Evolutionary conservation across 2,113 vertebrate species (phyloP).

Genomic region (Sardina pilchardus): DNA sequence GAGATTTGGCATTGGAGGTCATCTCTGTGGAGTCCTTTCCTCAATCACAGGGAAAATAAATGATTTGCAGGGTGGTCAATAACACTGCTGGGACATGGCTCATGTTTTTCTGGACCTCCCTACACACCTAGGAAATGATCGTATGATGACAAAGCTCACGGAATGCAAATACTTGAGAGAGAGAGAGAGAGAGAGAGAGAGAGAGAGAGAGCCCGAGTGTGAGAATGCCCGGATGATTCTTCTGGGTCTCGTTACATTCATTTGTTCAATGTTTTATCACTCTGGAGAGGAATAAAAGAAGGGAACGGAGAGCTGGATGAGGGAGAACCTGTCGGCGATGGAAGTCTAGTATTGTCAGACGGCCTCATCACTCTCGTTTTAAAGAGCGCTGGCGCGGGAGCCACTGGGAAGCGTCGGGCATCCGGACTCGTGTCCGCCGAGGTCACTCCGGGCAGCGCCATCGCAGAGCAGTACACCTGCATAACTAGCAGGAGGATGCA

Average conservation of each 20-base stretch:
- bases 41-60: not conserved
- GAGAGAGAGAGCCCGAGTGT: not conserved
- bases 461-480: not conserved
- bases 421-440: not conserved
- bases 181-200: not conserved
- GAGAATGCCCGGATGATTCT: not conserved
- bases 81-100: not conserved
- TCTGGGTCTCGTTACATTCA: constrained; percentile 12
- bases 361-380: not conserved
- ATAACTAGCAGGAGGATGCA: constrained; percentile 19
- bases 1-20: not conserved
- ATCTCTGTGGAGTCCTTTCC: not conserved
- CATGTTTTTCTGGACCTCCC: not conserved
- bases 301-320: not conserved
- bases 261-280: constrained; percentile 6
- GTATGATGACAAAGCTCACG: not conserved
- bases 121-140: not conserved
- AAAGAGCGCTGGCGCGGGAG: not conserved
- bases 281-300: constrained; percentile 4
- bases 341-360: not conserved
- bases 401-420: not conserved
- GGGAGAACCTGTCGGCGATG: not conserved
- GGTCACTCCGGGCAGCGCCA: not conserved
- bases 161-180: constrained; percentile 17
- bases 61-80: not conserved